These are phyloP conservation scores for Engystomops pustulosus DNA, from an alignment of 2,113 vertebrate genomes.

Conservation along the genomic window DNA sequence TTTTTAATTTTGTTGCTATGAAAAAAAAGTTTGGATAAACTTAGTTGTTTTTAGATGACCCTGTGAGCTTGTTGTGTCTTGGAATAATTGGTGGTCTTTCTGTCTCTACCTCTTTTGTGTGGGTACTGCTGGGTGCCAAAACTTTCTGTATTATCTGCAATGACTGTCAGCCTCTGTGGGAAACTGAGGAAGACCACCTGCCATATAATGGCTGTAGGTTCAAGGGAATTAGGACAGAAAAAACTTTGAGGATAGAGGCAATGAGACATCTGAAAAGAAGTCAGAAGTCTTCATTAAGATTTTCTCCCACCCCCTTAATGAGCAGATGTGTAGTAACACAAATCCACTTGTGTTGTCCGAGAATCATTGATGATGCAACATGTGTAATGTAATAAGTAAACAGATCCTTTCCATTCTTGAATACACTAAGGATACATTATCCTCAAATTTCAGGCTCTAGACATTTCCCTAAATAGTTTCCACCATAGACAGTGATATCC, in stretches of 20 bases:
- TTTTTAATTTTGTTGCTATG: conserved; percentile 11
- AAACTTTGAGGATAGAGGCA: conserved; percentile 14
- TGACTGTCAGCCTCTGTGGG: background rate
- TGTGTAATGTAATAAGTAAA: conserved; percentile 3
- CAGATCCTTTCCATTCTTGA: background rate
- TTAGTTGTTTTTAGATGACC: background rate
- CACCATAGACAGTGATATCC: no score
- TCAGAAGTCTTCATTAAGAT: conserved; percentile 38
- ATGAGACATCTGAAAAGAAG: conserved; percentile 15
- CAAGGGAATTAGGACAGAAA: conserved; percentile 19
- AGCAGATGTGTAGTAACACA: conserved; percentile 35
- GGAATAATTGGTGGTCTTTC: conserved; percentile 37
- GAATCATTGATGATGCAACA: background rate
- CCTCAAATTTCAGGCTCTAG: no score
- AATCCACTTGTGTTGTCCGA: conserved; percentile 16
- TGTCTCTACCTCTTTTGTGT: fast-evolving
- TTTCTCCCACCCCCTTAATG: background rate
- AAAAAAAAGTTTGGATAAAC: conserved; percentile 34
- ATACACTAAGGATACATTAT: no score
- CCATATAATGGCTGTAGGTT: conserved; percentile 6
- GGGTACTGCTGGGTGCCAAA: background rate
- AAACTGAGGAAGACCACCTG: background rate
- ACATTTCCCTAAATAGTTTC: no score
- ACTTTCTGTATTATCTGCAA: conserved; percentile 21
- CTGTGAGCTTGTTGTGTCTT: conserved; percentile 12